Percentiles rank a stretch among this genome's conserved stretches.
Evolutionary conservation across 2,113 vertebrate species (phyloP).

Genomic region (Malurus cyaneus): DNA sequence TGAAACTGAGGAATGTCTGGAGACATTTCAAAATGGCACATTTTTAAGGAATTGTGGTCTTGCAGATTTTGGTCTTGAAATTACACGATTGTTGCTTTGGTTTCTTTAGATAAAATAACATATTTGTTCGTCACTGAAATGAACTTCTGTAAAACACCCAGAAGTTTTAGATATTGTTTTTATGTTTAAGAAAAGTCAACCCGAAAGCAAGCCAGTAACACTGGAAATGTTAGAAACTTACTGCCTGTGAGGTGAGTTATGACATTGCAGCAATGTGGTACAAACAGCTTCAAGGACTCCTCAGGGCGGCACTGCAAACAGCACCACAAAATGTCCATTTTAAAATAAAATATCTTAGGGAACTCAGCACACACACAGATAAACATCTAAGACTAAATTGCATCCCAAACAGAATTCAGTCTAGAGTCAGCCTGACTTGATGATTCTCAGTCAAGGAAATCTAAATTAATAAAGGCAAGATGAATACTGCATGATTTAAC

Average conservation of each 20-base stretch:
- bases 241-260: constrained; percentile 92
- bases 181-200: background rate
- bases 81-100: background rate
- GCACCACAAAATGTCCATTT: background rate
- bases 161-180: background rate
- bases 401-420: background rate
- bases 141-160: background rate
- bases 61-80: background rate
- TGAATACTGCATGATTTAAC: background rate
- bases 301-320: constrained; percentile 90
- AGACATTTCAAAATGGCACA: background rate
- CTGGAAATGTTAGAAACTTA: constrained; percentile 76
- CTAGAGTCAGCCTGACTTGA: background rate
- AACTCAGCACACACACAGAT: background rate
- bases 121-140: background rate
- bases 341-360: background rate
- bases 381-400: background rate
- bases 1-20: background rate
- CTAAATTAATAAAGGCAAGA: background rate
- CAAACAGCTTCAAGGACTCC: constrained; percentile 92
- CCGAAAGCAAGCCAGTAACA: background rate
- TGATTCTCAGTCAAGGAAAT: background rate
- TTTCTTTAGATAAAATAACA: background rate
- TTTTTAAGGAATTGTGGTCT: background rate
- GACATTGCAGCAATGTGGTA: constrained; percentile 92